A percentile compares a stretch with the other conserved stretches of the same genome.
Evolutionary conservation across 2,797 vertebrate genomes (phyloP).

Genomic region (Prionace glauca): DNA sequence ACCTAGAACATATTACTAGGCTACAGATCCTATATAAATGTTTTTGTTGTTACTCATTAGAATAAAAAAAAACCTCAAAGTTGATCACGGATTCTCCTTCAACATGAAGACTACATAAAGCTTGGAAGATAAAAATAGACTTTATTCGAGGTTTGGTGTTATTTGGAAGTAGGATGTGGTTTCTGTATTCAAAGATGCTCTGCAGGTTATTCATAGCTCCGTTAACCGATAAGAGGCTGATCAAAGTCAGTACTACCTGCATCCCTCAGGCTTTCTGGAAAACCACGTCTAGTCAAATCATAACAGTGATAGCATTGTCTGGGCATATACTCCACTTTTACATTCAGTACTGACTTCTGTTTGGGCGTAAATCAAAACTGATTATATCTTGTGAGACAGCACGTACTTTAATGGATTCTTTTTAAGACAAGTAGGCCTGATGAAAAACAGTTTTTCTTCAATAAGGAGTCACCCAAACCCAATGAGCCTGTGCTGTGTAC

Average conservation of each 20-base stretch:
- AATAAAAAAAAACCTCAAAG: neutral
- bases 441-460: neutral
- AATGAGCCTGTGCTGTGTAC: neutral
- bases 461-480: neutral
- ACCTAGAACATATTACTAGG: neutral
- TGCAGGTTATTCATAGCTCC: neutral
- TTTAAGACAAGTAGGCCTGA: constrained; percentile 3
- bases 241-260: neutral
- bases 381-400: constrained; percentile 17
- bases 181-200: neutral
- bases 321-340: neutral
- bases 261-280: constrained; percentile 5
- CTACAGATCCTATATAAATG: neutral
- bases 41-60: neutral
- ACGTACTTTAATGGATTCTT: neutral
- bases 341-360: constrained; percentile 12
- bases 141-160: neutral
- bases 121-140: neutral
- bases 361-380: neutral
- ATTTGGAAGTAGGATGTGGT: neutral
- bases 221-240: neutral
- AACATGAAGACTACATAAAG: neutral
- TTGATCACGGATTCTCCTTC: neutral
- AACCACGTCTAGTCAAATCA: constrained; percentile 5
- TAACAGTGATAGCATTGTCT: neutral